These are phyloP conservation scores for Umimayanthus kanabou DNA, from an alignment of 92 coral and sea anemone species.

Conservation along the genomic window DNA sequence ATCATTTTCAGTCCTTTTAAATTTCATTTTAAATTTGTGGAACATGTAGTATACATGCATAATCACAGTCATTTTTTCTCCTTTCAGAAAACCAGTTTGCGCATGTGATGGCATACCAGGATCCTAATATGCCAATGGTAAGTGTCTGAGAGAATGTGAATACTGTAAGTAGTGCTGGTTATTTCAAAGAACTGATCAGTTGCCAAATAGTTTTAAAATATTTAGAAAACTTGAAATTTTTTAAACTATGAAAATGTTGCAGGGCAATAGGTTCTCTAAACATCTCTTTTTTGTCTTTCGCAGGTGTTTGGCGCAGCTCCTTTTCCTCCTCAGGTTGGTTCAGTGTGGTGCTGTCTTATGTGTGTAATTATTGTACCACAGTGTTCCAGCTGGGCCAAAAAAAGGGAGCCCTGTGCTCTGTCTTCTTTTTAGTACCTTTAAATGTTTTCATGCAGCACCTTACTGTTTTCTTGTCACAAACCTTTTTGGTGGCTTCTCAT, in stretches of 20 bases:
- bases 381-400: background rate
- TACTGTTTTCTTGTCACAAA: too few relatives aligned
- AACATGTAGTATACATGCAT: background rate
- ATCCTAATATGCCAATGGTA: background rate
- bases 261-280: background rate
- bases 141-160: background rate
- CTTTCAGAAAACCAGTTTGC: conserved; percentile 29
- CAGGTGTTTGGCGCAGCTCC: conserved; percentile 20
- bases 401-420: too few relatives aligned
- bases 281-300: background rate
- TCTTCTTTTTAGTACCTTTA: too few relatives aligned
- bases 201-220: background rate
- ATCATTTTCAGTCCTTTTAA: background rate
- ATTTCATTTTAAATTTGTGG: background rate
- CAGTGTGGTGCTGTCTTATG: background rate
- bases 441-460: too few relatives aligned
- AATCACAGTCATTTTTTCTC: background rate
- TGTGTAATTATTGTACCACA: too few relatives aligned
- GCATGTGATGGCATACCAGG: background rate
- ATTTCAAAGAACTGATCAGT: background rate
- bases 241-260: background rate
- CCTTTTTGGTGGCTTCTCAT: too few relatives aligned
- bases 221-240: too few relatives aligned
- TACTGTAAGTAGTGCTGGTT: too few relatives aligned
- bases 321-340: conserved; percentile 21